Base-by-base conservation (phyloP, 2,113 vertebrate genomes). In the Tringa solitaria region DNA sequence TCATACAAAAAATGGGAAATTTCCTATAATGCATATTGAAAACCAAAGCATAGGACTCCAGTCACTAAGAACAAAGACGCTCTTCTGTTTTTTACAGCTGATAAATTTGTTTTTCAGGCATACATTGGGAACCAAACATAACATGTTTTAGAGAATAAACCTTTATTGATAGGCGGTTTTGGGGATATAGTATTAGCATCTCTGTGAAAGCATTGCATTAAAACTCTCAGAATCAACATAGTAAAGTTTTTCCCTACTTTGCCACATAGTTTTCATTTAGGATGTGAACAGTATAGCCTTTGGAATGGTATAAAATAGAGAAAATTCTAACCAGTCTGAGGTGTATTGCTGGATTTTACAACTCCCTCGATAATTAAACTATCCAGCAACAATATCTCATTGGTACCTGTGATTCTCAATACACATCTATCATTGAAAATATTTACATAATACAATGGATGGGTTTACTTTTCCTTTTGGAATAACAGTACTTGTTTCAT, bases 21-120 rank as follows among this genome's bases (percentile, higher is more conserved):
- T n/a, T 41, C 53, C 87, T 95, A 89, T 97, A 97, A 95, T 97
- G 95, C 92, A 21, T 89, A 89, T 69, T 88, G 45, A 78, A 91
- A 84, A 81, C 77, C 95, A 84, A 94, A 93, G 88, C 91, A 89
- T 75, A 95, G 97, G 82, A 82, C 93, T 95, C 92, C 97, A 96
- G 95, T 98, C 98, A 97, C 87, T 83, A 59, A 94, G 92, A 97
- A 97, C 97, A 98, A 96, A 97, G 94, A 95, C 93, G 95, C 91
- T 98, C 86, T 97, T 97, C 97, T 98, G 92, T 60, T 73, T 97
- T 73, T 97, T 97, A 97, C 97, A 97, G 96, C 96, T 97, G 95
- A 97, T 89, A 93, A 97, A 97, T 97, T 97, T 98, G 95, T 81
- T 98, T 94, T 96, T 89, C 94, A 95, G 96, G 96, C 86, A 81